These are phyloP conservation scores for Ditylenchus dipsaci DNA, from an alignment of 1,140 invertebrate species.

Conservation along the genomic window DNA sequence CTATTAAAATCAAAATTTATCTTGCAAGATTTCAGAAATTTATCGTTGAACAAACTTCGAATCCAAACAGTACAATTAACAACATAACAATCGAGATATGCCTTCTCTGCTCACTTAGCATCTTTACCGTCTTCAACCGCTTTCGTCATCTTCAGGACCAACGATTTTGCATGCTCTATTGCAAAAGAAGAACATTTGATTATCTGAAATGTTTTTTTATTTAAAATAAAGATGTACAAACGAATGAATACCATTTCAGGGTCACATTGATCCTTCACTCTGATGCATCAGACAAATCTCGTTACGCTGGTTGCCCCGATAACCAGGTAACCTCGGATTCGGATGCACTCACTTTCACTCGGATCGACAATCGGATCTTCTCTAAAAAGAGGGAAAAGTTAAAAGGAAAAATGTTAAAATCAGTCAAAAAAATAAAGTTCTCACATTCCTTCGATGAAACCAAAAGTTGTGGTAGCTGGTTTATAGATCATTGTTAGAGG, in stretches of 20 bases:
- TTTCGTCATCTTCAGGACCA: slow-evolving; percentile 8
- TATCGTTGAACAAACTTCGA: too few species aligned
- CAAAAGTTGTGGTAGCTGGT: slow-evolving; percentile 25
- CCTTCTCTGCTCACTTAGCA: background rate
- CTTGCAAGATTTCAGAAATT: too few species aligned
- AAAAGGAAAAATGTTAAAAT: too few species aligned
- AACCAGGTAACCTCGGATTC: slow-evolving; percentile 18
- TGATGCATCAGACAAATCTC: slow-evolving; percentile 32
- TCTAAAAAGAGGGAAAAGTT: background rate
- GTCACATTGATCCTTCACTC: slow-evolving; percentile 14
- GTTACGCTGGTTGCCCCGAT: slow-evolving; percentile 29
- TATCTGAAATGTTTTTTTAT: slow-evolving; percentile 18
- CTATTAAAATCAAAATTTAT: too few species aligned
- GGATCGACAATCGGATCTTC: slow-evolving; percentile 36
- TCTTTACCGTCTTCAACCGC: slow-evolving; percentile 4
- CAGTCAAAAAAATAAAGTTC: too few species aligned
- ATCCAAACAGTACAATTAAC: too few species aligned
- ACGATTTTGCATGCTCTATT: slow-evolving; percentile 22
- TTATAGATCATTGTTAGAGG: slow-evolving; percentile 32
- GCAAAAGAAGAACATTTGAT: slow-evolving; percentile 23
- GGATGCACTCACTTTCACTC: slow-evolving; percentile 8
- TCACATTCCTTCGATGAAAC: slow-evolving; percentile 35
- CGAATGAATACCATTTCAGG: slow-evolving; percentile 8
- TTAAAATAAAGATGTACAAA: background rate
- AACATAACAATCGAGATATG: too few species aligned